These are phyloP conservation scores for Pelosia muscerda DNA, from an alignment of 2,888 invertebrate genomes.

Conservation along the genomic window DNA sequence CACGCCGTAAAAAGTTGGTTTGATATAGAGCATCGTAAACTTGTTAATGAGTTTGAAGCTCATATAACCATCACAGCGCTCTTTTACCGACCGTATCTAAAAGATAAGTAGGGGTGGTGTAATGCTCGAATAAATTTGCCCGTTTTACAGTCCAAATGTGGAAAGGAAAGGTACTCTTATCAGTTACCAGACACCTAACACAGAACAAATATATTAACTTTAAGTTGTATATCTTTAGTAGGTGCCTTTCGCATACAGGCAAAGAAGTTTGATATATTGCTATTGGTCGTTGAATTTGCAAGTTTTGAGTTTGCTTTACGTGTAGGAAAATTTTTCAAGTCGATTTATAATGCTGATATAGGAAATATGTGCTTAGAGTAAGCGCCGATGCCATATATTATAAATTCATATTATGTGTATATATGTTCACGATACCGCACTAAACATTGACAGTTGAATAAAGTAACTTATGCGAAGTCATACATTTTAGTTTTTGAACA, in stretches of 20 bases:
- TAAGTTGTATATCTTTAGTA: background rate
- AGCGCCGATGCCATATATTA: background rate
- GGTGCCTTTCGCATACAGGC: background rate
- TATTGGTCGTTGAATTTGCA: background rate
- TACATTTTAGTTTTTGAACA: background rate
- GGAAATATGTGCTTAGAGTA: background rate
- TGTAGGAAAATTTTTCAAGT: background rate
- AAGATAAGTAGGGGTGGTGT: constrained; percentile 7
- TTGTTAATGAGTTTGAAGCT: constrained; percentile 30
- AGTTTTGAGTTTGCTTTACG: background rate
- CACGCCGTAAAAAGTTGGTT: constrained; percentile 23
- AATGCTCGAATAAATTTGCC: constrained; percentile 1
- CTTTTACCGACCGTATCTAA: background rate
- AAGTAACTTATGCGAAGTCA: background rate
- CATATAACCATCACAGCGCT: constrained; percentile 16
- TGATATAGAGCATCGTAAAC: constrained; percentile 28
- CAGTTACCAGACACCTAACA: background rate
- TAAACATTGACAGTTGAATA: background rate
- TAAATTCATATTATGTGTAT: too few relatives aligned
- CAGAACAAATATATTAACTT: background rate
- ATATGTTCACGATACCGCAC: background rate
- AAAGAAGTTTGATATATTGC: background rate
- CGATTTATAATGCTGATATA: background rate
- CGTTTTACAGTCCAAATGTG: background rate
- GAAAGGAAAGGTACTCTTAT: constrained; percentile 3